These are phyloP conservation scores for Mirza zaza DNA, from an alignment of 2,113 vertebrate genomes.

Conservation along the genomic window DNA sequence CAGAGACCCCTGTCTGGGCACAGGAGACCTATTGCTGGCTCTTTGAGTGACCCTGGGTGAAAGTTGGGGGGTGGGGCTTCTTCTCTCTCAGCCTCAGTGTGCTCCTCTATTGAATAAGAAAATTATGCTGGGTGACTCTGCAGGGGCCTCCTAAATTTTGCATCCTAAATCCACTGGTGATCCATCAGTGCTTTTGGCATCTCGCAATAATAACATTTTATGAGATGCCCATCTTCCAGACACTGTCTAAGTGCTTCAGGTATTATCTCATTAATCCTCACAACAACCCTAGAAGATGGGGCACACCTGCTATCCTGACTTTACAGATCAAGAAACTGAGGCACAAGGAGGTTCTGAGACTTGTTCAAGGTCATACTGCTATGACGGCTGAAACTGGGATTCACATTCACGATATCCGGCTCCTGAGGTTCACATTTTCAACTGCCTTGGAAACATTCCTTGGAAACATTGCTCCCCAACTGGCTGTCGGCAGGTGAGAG, in stretches of 20 bases:
- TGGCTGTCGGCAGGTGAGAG: not conserved
- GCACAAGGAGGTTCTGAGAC: not conserved
- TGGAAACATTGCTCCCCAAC: not conserved
- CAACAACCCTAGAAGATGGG: not conserved
- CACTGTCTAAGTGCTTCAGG: not conserved
- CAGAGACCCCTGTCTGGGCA: not conserved
- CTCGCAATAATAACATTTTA: not conserved
- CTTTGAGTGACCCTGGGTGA: not conserved
- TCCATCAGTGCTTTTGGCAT: not conserved
- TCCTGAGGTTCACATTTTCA: not conserved
- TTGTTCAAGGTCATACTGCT: not conserved
- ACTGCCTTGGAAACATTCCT: not conserved
- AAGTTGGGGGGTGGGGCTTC: rapidly evolving
- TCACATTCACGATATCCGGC: not conserved
- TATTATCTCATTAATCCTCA: constrained; percentile 4
- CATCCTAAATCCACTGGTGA: not conserved
- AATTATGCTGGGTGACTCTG: not conserved
- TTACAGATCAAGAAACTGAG: not conserved
- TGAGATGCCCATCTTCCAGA: not conserved
- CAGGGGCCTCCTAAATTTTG: not conserved
- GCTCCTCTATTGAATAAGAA: not conserved
- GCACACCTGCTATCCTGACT: not conserved
- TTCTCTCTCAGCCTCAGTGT: not conserved
- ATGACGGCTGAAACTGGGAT: not conserved
- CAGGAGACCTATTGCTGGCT: rapidly evolving